Percentiles rank a stretch among this genome's conserved stretches.
Conservation (phyloP, 2,113 vertebrate genomes). For the Lophotis ruficrista region DNA sequence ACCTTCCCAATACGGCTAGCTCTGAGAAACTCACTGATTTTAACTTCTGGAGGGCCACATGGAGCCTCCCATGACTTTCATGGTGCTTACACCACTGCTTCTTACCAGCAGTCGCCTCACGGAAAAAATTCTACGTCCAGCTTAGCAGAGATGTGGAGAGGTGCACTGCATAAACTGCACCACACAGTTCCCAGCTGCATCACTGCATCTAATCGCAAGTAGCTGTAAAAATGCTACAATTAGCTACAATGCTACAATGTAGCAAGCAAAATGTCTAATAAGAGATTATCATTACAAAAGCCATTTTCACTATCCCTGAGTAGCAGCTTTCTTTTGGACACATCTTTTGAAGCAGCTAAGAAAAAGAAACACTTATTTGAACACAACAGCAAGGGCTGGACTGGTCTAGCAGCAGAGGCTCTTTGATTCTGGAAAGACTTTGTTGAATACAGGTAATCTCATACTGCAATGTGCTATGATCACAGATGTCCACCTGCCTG, state of each 20-base stretch:
- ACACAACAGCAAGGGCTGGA: background rate
- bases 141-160: background rate
- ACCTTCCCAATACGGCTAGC: background rate
- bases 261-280: background rate
- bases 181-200: background rate
- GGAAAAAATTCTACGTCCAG: background rate
- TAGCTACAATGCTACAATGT: too few relatives aligned
- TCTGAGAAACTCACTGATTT: background rate
- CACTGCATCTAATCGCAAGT: fast-evolving
- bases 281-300: background rate
- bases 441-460: fast-evolving
- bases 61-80: background rate
- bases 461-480: background rate
- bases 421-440: background rate
- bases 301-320: background rate
- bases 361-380: background rate
- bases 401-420: background rate
- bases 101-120: background rate
- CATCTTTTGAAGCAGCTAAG: background rate
- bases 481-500: background rate
- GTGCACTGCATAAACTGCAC: background rate
- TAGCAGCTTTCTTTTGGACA: background rate
- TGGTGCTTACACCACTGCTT: background rate
- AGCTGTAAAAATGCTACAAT: background rate
- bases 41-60: background rate